Evolutionary conservation across 2,888 invertebrate species (phyloP), one percentile per base, ranked within the genome.

Genomic region (Ophion ellenae): DNA sequence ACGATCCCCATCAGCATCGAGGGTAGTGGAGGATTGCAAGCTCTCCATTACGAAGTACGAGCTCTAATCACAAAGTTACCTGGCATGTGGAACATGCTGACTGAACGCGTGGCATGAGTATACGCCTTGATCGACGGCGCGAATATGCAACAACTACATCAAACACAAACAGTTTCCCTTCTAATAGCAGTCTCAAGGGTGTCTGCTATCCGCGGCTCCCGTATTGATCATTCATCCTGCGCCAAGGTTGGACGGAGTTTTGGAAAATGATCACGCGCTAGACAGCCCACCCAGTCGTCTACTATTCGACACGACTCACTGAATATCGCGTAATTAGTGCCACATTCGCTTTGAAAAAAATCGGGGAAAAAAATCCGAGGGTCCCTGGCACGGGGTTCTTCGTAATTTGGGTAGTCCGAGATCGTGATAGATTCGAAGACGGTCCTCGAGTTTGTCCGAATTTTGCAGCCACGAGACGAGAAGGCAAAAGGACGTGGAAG

Each of bases 321-420:
- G 81, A 81, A 75, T 75, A 83, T 76, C 67, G 70, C 59, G 59
- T 61, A 84, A 86, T 86, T 84, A 86, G 47, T 78, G 86, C 78
- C 84, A 78, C 75, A 71, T 75, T 70, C 36, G 73, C n/a, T 86
- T 83, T 76, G 66, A 32, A 57, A 76, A 64, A 45, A 32, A 32
- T 32, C 32, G 2, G 36, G 10, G 11, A 66, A 32, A 79, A 70
- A 32, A 40, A 80, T 61, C 69, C 71, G 61, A 32, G 59, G 66
- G 28, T 74, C 28, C 36, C 59, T 24, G 61, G 53, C 20, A 20
- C 63, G 61, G 14, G 53, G 71, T 57, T 73, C 74, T 66, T 61
- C 47, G 79, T 78, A 81, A 81, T 86, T 86, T 77, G 64, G 78
- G 59, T 71, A 81, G 78, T 67, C 61, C 45, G n/a, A 81, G 78